A percentile compares a stretch with the other conserved stretches of the same genome.
phyloP scores from a whole-genome alignment of 2,888 invertebrate genomes.

The Cantharis flavilabris region DNA sequence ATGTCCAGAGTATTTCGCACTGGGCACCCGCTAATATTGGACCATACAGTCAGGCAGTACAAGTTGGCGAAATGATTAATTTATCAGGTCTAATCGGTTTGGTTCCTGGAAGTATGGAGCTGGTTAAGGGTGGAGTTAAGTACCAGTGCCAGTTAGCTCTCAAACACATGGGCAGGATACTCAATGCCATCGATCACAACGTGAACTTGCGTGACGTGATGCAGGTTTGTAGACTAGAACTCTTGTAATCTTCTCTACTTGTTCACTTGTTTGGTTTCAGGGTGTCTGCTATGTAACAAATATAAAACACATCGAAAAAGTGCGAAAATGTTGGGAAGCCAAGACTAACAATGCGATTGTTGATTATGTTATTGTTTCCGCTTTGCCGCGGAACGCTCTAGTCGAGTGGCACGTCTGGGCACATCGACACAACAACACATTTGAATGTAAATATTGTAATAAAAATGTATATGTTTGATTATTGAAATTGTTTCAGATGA shows the following conservation, averaged over 20 bases:
- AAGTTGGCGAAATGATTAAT: constrained; percentile 82
- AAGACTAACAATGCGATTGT: constrained; percentile 85
- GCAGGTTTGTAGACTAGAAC: constrained; percentile 56
- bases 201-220: constrained; percentile 82
- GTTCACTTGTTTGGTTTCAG: constrained; percentile 46
- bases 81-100: constrained; percentile 93
- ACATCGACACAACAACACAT: constrained; percentile 83
- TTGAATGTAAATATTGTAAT: constrained; percentile 71
- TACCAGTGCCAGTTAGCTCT: constrained; percentile 83
- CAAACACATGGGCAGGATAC: constrained; percentile 80
- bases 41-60: constrained; percentile 91
- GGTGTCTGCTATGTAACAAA: constrained; percentile 87
- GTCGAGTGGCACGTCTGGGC: constrained; percentile 96
- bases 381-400: constrained; percentile 76
- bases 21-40: constrained; percentile 99
- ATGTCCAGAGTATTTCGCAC: constrained; percentile 93
- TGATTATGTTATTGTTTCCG: constrained; percentile 83
- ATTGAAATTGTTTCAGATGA: constrained; percentile 67
- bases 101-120: constrained; percentile 78
- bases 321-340: constrained; percentile 79
- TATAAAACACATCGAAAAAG: constrained; percentile 70
- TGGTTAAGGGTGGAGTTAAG: constrained; percentile 78
- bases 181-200: constrained; percentile 78
- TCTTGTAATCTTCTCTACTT: background rate
- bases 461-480: background rate